phyloP scores from a whole-genome alignment of 2,113 vertebrate species.

The Austrofundulus limnaeus region DNA sequence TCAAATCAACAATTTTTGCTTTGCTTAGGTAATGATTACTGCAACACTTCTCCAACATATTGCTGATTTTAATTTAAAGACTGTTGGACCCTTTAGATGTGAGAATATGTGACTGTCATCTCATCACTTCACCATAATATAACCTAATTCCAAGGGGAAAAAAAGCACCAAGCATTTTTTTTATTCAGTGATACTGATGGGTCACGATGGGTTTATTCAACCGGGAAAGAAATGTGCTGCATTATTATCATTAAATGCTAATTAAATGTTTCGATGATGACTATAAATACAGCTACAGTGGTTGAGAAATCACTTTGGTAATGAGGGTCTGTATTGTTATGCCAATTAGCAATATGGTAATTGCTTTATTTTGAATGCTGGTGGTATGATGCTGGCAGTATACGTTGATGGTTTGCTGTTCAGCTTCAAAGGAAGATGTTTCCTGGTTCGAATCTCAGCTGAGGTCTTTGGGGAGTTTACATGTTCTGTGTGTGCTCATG shows the following conservation, averaged over 20 bases:
- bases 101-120: too few species aligned
- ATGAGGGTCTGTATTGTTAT: neutral
- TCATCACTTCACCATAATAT: neutral
- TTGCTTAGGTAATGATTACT: too few species aligned
- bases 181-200: neutral
- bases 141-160: neutral
- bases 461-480: neutral
- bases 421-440: neutral
- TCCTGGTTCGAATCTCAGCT: neutral
- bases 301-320: neutral
- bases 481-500: neutral
- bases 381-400: neutral
- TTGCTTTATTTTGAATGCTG: conserved; percentile 1
- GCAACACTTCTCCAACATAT: too few species aligned
- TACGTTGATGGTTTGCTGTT: neutral
- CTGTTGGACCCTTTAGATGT: neutral
- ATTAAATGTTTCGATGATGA: neutral
- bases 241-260: neutral
- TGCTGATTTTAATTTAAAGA: neutral
- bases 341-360: neutral
- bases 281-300: neutral
- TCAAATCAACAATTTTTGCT: too few species aligned
- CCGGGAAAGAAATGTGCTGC: neutral
- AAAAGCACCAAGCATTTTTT: neutral
- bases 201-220: neutral